A percentile compares a stretch with the other conserved stretches of the same genome.
Conservation (phyloP, 2,113 vertebrate species). For the Speoplatyrhinus poulsoni region DNA sequence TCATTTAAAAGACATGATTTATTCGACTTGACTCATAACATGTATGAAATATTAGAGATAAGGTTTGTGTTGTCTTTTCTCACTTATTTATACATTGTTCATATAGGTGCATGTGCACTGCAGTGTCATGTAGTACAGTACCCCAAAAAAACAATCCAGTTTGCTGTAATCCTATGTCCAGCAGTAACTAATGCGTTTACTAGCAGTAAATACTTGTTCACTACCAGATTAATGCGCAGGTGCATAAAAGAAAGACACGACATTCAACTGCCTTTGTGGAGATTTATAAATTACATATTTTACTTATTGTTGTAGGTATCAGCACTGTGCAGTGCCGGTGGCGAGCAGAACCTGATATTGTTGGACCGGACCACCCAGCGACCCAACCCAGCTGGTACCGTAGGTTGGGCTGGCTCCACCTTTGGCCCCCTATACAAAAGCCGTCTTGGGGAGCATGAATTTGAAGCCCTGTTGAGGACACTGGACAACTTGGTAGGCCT, state of each 20-base stretch:
- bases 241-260: neutral
- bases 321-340: conserved; percentile 84
- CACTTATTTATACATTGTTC: too few species aligned
- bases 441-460: conserved; percentile 91
- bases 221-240: neutral
- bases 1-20: too few species aligned
- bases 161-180: conserved; percentile 9
- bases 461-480: conserved; percentile 97
- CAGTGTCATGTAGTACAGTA: conserved; percentile 28
- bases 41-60: too few species aligned
- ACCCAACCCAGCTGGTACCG: conserved; percentile 81
- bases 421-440: conserved; percentile 95
- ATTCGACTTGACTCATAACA: too few species aligned
- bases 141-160: conserved; percentile 35
- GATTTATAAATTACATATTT: neutral
- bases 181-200: neutral
- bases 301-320: conserved; percentile 78
- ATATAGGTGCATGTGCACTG: conserved; percentile 36
- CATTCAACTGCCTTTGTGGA: neutral
- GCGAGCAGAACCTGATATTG: conserved; percentile 88
- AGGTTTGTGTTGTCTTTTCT: too few species aligned
- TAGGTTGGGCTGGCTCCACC: conserved; percentile 91
- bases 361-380: conserved; percentile 84
- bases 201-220: neutral
- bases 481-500: conserved; percentile 88